Evolutionary conservation across 2,113 vertebrate genomes (phyloP).

Genomic region (Stigmatopora nigra): DNA sequence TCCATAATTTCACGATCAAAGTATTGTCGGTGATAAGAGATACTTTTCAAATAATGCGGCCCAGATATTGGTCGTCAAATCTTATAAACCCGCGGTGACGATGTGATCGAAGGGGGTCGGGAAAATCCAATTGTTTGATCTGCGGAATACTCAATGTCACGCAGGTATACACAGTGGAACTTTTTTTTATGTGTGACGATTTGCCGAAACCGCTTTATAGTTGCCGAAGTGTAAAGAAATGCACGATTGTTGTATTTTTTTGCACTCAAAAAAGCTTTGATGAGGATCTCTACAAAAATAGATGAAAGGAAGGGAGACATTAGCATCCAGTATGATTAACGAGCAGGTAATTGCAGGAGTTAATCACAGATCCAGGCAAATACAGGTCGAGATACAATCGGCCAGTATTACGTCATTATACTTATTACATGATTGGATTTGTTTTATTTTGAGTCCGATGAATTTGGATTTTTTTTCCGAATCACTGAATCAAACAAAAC

Average conservation of each 20-base stretch:
- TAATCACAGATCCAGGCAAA: slow-evolving; percentile 36
- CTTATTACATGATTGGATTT: not conserved
- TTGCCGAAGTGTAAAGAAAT: slow-evolving; percentile 43
- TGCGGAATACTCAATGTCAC: slow-evolving; percentile 18
- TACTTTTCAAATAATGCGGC: slow-evolving; percentile 33
- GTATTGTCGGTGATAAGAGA: slow-evolving; percentile 8
- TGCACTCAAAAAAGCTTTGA: slow-evolving; percentile 48
- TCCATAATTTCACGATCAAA: slow-evolving; percentile 34
- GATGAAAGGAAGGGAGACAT: slow-evolving; percentile 59
- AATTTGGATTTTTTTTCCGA: not conserved
- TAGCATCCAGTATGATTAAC: slow-evolving; percentile 62
- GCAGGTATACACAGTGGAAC: not conserved
- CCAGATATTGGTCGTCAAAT: not conserved
- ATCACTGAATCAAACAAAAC: not conserved
- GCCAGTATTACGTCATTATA: not conserved
- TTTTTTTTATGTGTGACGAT: slow-evolving; percentile 15
- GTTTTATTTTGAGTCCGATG: not conserved
- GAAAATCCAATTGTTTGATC: slow-evolving; percentile 52
- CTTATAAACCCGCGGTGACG: slow-evolving; percentile 33
- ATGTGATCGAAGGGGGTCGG: slow-evolving; percentile 44
- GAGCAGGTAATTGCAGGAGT: slow-evolving; percentile 24
- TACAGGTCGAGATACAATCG: not conserved
- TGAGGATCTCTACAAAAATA: slow-evolving; percentile 44
- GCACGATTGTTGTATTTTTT: slow-evolving; percentile 23
- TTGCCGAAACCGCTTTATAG: slow-evolving; percentile 66